Evolutionary conservation across 2,797 vertebrate species (phyloP).

Genomic region (Sebastes hubbsi): DNA sequence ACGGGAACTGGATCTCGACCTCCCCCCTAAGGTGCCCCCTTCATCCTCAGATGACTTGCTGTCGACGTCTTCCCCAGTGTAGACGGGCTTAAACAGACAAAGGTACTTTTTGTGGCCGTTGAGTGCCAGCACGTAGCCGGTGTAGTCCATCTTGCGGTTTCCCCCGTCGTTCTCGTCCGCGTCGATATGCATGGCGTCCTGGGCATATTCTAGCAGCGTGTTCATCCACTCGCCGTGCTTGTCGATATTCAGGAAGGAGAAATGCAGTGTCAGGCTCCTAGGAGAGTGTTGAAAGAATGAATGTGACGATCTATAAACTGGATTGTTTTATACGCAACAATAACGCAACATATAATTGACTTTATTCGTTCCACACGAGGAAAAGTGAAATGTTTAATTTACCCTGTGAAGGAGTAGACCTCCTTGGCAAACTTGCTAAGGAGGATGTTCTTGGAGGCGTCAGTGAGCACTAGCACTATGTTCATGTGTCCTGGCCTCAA

Average conservation of each 20-base stretch:
- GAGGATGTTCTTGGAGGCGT: conserved; percentile 90
- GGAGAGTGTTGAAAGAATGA: neutral
- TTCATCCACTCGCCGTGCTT: conserved; percentile 95
- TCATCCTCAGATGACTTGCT: conserved; percentile 83
- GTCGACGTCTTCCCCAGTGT: conserved; percentile 82
- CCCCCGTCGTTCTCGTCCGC: conserved; percentile 88
- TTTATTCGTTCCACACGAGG: neutral
- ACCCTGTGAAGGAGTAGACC: conserved; percentile 97
- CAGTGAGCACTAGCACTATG: conserved; percentile 94
- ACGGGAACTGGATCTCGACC: conserved; percentile 55
- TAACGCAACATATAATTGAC: neutral
- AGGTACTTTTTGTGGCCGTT: conserved; percentile 98
- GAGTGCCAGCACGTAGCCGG: conserved; percentile 93
- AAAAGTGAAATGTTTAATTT: conserved; percentile 17
- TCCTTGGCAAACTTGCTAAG: conserved; percentile 98
- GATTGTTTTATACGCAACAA: neutral
- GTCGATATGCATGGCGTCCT: conserved; percentile 89
- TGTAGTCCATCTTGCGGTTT: conserved; percentile 86
- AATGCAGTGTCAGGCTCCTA: conserved; percentile 94
- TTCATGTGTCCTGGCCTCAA: conserved; percentile 96
- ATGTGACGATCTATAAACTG: neutral
- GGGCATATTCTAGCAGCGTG: conserved; percentile 89
- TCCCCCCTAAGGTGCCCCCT: conserved; percentile 47
- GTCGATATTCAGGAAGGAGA: conserved; percentile 97
- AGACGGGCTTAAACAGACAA: conserved; percentile 94